Evolutionary conservation across 1,140 invertebrate species (phyloP), one percentile per base, ranked within the genome.

Genomic region (Drosophila auraria): DNA sequence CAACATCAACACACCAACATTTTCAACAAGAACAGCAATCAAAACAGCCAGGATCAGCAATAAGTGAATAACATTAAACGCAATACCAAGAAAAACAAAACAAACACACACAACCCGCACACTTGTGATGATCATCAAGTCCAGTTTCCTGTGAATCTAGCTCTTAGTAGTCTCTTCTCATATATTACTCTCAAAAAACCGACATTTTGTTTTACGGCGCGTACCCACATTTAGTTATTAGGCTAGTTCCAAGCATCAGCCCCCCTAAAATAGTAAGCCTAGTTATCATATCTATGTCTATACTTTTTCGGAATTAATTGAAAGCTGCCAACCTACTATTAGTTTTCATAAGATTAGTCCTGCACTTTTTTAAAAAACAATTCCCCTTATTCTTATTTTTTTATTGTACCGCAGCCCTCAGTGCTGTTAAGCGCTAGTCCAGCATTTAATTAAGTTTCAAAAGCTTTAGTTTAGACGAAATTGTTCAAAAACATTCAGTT

Each of bases 111-210:
- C 54, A 57, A 40, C 47, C 63, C 60, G 68, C 69, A 86, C 83
- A 87, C 75, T 86, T 90, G 82, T 89, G 86, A 90, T 89, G 86
- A 89, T 86, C 86, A 89, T 89, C 86, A 90, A 87, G 86, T 89
- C 86, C 86, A 80, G 78, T 90, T 89, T 89, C 86, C 86, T 89
- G 86, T 89, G 86, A 89, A 89, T 89, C 82, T 89, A 89, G 86
- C 75, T 90, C 78, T 89, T 89, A 89, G 81, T 75, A 70, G 70
- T 83, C 83, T 82, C 83, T 45, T 87, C 83, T 87, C 72, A 82
- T 87, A 71, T 60, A 80, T 71, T 65, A 87, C 83, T 83, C 80
- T 78, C 82, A 36, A 73, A 36, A 73, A 25, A 4, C 3, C 36
- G 54, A 87, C 64, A 66, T 77, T 83, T 66, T 80, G 61, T 83